A percentile compares a stretch with the other conserved stretches of the same genome.
Evolutionary conservation across 2,888 invertebrate genomes (phyloP).

Genomic region (Antheraea assamensis): DNA sequence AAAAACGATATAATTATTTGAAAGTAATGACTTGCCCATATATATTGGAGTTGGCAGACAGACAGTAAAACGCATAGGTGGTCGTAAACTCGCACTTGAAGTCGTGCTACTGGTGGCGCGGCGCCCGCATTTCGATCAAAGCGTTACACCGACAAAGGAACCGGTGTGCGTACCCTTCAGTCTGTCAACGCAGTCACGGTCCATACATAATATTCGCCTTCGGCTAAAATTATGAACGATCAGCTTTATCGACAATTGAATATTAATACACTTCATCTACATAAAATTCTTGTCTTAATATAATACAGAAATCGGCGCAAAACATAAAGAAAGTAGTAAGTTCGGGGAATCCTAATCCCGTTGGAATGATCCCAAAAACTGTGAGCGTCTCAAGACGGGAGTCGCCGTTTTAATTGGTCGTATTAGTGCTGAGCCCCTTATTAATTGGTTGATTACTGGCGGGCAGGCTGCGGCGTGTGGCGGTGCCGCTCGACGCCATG

Average conservation of each 20-base stretch:
- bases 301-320: constrained; percentile 30
- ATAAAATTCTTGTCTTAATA: constrained; percentile 57
- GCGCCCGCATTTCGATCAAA: constrained; percentile 76
- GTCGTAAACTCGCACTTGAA: constrained; percentile 76
- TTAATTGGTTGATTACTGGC: constrained; percentile 81
- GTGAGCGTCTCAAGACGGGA: constrained; percentile 74
- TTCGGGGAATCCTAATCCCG: constrained; percentile 66
- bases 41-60: constrained; percentile 66
- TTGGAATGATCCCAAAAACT: constrained; percentile 80
- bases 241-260: constrained; percentile 71
- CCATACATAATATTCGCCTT: constrained; percentile 64
- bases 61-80: constrained; percentile 70
- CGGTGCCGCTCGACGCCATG: constrained; percentile 18
- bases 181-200: constrained; percentile 78
- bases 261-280: constrained; percentile 64
- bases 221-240: constrained; percentile 69
- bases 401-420: constrained; percentile 79
- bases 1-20: background rate
- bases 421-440: constrained; percentile 76
- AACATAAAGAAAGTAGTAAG: constrained; percentile 51
- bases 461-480: constrained; percentile 53
- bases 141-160: constrained; percentile 67
- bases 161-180: constrained; percentile 55
- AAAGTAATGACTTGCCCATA: constrained; percentile 59
- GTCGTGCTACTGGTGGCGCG: constrained; percentile 62